Conservation (phyloP, 2,797 vertebrate species). For the Cuniculus paca region DNA sequence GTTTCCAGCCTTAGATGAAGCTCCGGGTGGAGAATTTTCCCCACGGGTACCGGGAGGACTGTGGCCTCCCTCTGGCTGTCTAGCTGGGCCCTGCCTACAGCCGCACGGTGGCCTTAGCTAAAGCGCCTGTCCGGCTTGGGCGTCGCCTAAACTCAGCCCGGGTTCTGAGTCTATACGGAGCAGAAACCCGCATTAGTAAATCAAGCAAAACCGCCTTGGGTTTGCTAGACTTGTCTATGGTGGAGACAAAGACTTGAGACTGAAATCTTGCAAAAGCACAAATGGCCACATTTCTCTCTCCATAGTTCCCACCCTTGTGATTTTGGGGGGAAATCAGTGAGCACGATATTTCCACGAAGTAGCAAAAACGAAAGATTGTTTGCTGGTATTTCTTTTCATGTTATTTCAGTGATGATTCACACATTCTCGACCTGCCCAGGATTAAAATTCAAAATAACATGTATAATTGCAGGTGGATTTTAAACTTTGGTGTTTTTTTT, state of each 20-base stretch:
- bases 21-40: not conserved
- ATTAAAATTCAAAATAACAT: conserved; percentile 50
- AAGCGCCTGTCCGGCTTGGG: not conserved
- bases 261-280: not conserved
- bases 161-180: not conserved
- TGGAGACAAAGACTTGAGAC: not conserved
- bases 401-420: conserved; percentile 7
- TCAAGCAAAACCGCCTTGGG: not conserved
- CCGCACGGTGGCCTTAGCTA: rapidly evolving
- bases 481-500: not conserved
- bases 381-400: conserved; percentile 49
- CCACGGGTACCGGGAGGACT: not conserved
- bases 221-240: not conserved
- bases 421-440: not conserved
- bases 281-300: not conserved
- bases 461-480: not conserved
- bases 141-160: rapidly evolving
- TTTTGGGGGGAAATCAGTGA: not conserved
- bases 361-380: conserved; percentile 20
- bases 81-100: not conserved
- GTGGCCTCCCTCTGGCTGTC: not conserved
- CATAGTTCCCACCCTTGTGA: not conserved
- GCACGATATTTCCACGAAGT: not conserved
- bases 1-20: not conserved
- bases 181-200: not conserved